Evolutionary conservation across 2,888 invertebrate genomes (phyloP).

Genomic region (Zygogramma bicolorata): DNA sequence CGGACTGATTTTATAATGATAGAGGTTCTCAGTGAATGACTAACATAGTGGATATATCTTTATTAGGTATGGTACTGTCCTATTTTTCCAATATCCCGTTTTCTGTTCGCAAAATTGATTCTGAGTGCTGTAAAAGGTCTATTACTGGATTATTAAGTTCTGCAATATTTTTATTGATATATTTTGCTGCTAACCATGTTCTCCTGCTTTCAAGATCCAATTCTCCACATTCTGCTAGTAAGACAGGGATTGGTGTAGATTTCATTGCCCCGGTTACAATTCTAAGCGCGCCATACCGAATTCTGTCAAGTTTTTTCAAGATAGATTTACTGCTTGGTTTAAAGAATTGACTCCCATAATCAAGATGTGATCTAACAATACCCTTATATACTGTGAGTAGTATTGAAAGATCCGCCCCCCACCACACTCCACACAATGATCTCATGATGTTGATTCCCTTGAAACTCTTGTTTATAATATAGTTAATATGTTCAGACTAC

Average conservation of each 20-base stretch:
- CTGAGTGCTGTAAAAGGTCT: background rate
- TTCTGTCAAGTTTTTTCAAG: slow-evolving; percentile 11
- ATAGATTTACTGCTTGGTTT: background rate
- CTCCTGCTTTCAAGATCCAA: background rate
- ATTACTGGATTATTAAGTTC: background rate
- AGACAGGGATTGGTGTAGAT: background rate
- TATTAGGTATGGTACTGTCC: background rate
- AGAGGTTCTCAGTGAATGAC: background rate
- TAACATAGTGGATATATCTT: background rate
- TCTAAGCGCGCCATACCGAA: slow-evolving; percentile 14
- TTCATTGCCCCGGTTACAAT: background rate
- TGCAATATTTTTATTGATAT: slow-evolving; percentile 1
- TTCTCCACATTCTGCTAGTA: slow-evolving; percentile 5
- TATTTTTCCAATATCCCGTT: background rate
- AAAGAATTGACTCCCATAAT: slow-evolving; percentile 9
- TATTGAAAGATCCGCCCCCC: slow-evolving; percentile 24
- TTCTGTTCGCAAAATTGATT: background rate
- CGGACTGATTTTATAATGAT: background rate
- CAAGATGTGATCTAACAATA: slow-evolving; percentile 19
- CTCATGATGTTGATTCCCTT: slow-evolving; percentile 29
- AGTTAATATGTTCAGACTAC: background rate
- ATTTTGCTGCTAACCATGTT: slow-evolving; percentile 3
- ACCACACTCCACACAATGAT: slow-evolving; percentile 8
- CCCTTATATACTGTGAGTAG: slow-evolving; percentile 23
- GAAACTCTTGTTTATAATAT: slow-evolving; percentile 1